These are phyloP conservation scores for Cryptoprocta ferox DNA, from an alignment of 2,797 vertebrate genomes.

Conservation along the genomic window DNA sequence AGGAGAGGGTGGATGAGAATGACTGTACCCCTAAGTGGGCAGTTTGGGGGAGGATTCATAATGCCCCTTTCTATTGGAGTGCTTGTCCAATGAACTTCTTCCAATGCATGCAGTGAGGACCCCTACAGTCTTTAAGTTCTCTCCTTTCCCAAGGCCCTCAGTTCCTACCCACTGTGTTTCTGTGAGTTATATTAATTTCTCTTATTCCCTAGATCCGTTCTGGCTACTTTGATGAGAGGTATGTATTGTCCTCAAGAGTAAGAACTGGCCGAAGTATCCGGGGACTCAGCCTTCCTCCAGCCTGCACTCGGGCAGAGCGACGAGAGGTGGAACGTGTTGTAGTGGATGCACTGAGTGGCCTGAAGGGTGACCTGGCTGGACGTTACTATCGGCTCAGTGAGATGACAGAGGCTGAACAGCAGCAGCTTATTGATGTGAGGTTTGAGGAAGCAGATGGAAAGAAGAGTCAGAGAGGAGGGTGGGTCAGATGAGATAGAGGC, in stretches of 20 bases:
- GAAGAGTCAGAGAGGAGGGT: not conserved
- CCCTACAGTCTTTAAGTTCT: not conserved
- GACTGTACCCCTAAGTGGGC: not conserved
- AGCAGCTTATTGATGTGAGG: conserved; percentile 97
- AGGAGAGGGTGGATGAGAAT: not conserved
- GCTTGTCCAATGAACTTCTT: not conserved
- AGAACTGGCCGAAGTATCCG: conserved; percentile 98
- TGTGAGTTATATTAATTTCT: not conserved
- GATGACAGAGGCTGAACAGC: conserved; percentile 96
- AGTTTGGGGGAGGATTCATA: not conserved
- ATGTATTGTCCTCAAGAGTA: conserved; percentile 96
- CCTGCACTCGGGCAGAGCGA: conserved; percentile 95
- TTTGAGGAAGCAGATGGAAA: not conserved
- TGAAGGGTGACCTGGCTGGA: conserved; percentile 92
- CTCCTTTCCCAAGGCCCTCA: not conserved
- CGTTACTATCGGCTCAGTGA: conserved; percentile 94
- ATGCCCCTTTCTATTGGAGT: not conserved
- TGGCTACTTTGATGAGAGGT: conserved; percentile 95
- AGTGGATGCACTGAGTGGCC: conserved; percentile 92
- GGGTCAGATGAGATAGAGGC: not conserved
- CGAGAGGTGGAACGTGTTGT: conserved; percentile 96
- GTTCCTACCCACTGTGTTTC: not conserved
- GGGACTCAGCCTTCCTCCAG: conserved; percentile 95
- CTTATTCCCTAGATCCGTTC: conserved; percentile 89
- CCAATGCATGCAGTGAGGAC: not conserved